These are phyloP conservation scores for Drosophila kepulauana DNA, from an alignment of 1,140 invertebrate genomes.

Conservation along the genomic window DNA sequence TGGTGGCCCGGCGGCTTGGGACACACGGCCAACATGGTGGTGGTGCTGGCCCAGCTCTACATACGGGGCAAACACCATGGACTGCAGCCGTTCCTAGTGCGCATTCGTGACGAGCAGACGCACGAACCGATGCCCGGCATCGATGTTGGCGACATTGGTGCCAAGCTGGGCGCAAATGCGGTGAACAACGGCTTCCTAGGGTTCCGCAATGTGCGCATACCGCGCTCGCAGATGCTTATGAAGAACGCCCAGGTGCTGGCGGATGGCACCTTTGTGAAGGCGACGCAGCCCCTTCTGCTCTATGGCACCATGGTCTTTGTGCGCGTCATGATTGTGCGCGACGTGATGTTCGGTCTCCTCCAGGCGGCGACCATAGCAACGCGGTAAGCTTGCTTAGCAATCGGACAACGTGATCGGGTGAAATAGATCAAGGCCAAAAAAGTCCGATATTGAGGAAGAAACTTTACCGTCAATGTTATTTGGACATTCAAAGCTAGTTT, in stretches of 20 bases:
- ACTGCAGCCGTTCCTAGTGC: constrained; percentile 96
- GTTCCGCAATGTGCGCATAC: constrained; percentile 94
- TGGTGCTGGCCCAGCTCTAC: constrained; percentile 95
- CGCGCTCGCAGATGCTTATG: constrained; percentile 95
- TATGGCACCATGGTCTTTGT: constrained; percentile 98
- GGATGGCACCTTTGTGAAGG: constrained; percentile 95
- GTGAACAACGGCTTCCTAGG: constrained; percentile 97
- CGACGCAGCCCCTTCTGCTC: constrained; percentile 92
- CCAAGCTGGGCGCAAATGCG: constrained; percentile 94
- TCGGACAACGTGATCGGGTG: too few relatives aligned
- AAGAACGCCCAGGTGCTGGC: constrained; percentile 93
- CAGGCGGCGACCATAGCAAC: constrained; percentile 94
- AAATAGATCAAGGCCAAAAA: too few relatives aligned
- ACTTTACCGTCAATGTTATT: too few relatives aligned
- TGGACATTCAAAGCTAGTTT: too few relatives aligned
- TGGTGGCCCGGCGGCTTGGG: constrained; percentile 96
- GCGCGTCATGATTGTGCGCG: constrained; percentile 91
- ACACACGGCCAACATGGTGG: constrained; percentile 95
- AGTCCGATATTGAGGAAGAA: too few relatives aligned
- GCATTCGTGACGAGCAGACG: constrained; percentile 93
- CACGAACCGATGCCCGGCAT: constrained; percentile 94
- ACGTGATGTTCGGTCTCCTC: constrained; percentile 89
- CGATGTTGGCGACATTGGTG: constrained; percentile 96
- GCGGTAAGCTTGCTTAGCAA: constrained; percentile 48
- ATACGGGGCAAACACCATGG: constrained; percentile 93